phyloP scores from a whole-genome alignment of 2,888 invertebrate genomes.

The Patella depressa region DNA sequence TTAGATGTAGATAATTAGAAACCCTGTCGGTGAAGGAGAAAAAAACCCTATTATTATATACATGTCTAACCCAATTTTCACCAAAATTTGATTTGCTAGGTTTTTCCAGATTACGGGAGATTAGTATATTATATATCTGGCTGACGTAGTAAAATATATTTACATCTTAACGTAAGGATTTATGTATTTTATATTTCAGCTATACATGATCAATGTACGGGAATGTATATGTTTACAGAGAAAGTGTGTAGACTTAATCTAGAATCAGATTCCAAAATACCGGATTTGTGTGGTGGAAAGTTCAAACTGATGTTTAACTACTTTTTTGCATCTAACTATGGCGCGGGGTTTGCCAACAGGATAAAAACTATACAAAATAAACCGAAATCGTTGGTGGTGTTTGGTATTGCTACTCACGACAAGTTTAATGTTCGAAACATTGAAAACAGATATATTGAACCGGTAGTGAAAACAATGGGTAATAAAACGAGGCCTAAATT shows the following conservation, averaged over 20 bases:
- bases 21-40: no score
- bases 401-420: constrained; percentile 34
- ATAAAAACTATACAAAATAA: constrained; percentile 17
- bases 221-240: constrained; percentile 31
- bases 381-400: constrained; percentile 25
- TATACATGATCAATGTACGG: constrained; percentile 13
- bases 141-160: no score
- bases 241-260: constrained; percentile 23
- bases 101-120: no score
- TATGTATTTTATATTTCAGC: constrained; percentile 2
- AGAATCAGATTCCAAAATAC: not conserved
- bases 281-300: constrained; percentile 15
- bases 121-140: no score
- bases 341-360: constrained; percentile 1
- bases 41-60: no score
- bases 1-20: no score
- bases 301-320: constrained; percentile 25
- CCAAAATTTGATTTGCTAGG: no score
- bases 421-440: constrained; percentile 21
- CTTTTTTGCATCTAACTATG: constrained; percentile 11
- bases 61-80: no score
- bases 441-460: constrained; percentile 3
- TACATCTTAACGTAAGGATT: no score
- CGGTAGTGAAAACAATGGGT: constrained; percentile 6
- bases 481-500: constrained; percentile 20